Base-by-base conservation (phyloP, 2,888 invertebrate species). In the Uropetala carovei region DNA sequence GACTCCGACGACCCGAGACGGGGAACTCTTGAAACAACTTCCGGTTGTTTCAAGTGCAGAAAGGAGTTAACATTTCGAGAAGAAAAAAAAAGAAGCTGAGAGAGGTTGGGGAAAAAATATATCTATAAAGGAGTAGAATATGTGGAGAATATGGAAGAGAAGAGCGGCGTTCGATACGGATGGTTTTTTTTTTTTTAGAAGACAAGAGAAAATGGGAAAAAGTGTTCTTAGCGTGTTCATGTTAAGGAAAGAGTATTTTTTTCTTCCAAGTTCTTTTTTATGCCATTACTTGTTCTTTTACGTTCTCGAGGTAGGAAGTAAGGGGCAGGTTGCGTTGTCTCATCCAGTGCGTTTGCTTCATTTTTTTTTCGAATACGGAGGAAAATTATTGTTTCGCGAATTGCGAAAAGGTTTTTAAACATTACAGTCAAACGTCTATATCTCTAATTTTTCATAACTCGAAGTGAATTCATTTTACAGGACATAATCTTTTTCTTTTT, bases 1-100 rank as follows among this genome's bases (percentile, higher is more conserved):
- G 86, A 64, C 86, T 86, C 14, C 86, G 14, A 14, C 60, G 86
- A 86, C 86, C 86, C 86, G 86, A 86, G 60, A 86, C 86, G 86
- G 13, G 27, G 59, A 86, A 86, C 59, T 60, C 60, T 27, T 7
- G 16, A 30, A 86, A 64, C 86, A 64, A 86, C 86, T 86, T 86
- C 86, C 86, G 86, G 86, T 86, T 60, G 86, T 86, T 86, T 60
- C 27, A 30, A 86, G 86, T 30, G 86, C 59, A 60, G 86, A 14
- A 86, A 60, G 13, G 86, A 86, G 86, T 60, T 18, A 86, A 68
- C 68, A 68, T n/a, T 68, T 68, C n/a, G 3, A 64, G 64, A 60
- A 86, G 86, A 85, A 85, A 58, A 10, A 27, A 59, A 22, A 27
- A 58, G 9, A 59, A 85, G 86, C 5, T 57, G 56, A 13, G 22